These are phyloP conservation scores for Melanotaenia maccullochi DNA, from an alignment of 2,797 vertebrate genomes.

Conservation along the genomic window DNA sequence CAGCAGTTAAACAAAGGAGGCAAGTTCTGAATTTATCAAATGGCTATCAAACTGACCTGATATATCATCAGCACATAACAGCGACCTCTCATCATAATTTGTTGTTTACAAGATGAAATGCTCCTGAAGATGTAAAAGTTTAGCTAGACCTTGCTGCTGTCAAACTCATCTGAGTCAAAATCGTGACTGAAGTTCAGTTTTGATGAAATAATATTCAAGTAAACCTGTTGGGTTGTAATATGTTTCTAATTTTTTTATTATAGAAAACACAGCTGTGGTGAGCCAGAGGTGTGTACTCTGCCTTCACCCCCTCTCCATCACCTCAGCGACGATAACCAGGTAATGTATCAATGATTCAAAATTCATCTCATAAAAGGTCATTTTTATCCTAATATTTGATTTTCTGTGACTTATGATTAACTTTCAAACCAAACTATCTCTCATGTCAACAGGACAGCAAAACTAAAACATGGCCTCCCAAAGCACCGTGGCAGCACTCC, in stretches of 20 bases:
- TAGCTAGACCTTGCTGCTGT: not conserved
- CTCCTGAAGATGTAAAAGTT: not conserved
- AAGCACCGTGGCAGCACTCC: constrained; percentile 97
- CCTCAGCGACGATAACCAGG: constrained; percentile 91
- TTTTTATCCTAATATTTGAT: not conserved
- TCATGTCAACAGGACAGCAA: constrained; percentile 91
- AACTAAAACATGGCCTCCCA: constrained; percentile 99
- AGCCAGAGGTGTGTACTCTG: constrained; percentile 91
- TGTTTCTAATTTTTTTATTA: not conserved
- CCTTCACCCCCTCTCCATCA: constrained; percentile 93
- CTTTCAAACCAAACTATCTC: not conserved
- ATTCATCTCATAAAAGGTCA: not conserved
- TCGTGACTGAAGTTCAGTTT: not conserved
- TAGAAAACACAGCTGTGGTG: constrained; percentile 98
- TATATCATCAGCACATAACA: too few species aligned
- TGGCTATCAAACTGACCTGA: too few species aligned
- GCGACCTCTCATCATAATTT: not conserved
- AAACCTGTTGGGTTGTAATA: not conserved
- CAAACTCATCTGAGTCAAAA: fast-evolving
- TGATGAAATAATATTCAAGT: not conserved
- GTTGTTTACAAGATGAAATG: not conserved
- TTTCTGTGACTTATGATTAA: not conserved
- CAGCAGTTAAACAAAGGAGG: constrained; percentile 98
- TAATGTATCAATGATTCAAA: constrained; percentile 47
- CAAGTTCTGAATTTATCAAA: constrained; percentile 55